phyloP scores from a whole-genome alignment of 2,797 vertebrate species.

The Iguana delicatissima region DNA sequence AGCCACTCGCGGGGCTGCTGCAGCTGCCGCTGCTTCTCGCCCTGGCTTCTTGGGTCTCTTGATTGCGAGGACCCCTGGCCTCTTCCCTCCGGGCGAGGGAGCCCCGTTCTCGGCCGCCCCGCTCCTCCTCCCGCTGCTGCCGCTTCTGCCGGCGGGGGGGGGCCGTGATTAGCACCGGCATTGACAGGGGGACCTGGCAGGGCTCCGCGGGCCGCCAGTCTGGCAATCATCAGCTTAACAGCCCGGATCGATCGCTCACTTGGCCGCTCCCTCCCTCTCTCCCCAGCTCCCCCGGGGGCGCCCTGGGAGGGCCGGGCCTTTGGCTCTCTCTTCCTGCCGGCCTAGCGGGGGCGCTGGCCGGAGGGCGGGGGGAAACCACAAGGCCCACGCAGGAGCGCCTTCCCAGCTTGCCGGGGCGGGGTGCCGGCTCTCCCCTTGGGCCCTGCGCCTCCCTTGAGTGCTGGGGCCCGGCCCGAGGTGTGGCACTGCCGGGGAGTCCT shows the following conservation, averaged over 20 bases:
- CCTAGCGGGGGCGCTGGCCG: not conserved
- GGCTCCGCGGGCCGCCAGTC: not conserved
- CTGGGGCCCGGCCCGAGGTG: not conserved
- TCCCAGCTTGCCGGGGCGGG: not conserved
- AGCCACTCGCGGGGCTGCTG: too few relatives aligned
- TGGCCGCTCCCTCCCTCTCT: not conserved
- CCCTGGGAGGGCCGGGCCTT: too few relatives aligned
- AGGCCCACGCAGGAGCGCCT: not conserved
- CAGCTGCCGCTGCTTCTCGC: too few relatives aligned
- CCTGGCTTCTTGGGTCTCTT: not conserved
- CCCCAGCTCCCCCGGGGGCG: not conserved
- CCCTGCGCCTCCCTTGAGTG: not conserved
- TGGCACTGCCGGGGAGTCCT: not conserved
- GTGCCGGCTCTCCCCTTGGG: not conserved
- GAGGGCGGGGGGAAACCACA: too few relatives aligned
- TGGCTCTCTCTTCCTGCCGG: not conserved
- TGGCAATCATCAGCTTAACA: slow-evolving; percentile 20
- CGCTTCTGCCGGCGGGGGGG: too few relatives aligned
- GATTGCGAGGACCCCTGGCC: not conserved
- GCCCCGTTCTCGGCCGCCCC: not conserved
- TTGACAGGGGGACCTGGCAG: not conserved
- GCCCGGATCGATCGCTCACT: not conserved
- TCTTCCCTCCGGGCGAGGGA: not conserved
- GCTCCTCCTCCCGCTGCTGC: not conserved
- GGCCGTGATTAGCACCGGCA: not conserved